Percentiles rank a stretch among this genome's conserved stretches.
phyloP scores from a whole-genome alignment of 2,888 invertebrate species.

The Apodemia zela region DNA sequence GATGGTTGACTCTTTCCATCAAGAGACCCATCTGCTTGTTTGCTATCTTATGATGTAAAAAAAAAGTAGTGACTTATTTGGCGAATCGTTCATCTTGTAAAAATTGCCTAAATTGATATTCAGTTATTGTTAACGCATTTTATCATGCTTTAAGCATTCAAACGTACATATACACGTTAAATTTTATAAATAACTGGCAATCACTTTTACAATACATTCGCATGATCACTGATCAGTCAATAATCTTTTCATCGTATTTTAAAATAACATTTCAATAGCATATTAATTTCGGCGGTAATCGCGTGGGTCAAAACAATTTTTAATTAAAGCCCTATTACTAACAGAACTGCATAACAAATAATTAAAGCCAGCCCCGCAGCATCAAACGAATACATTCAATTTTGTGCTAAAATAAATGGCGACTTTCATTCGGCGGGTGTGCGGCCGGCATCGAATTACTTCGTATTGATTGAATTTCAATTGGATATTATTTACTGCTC shows the following conservation, averaged over 20 bases:
- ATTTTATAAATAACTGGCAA: neutral
- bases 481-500: constrained; percentile 29
- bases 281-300: neutral
- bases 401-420: constrained; percentile 11
- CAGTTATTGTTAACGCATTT: neutral
- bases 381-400: constrained; percentile 13
- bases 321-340: constrained; percentile 13
- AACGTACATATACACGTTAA: neutral
- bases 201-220: too few species aligned
- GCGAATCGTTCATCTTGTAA: neutral
- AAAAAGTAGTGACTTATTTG: too few species aligned
- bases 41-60: too few species aligned
- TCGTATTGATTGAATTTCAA: constrained; percentile 30
- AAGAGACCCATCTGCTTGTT: too few species aligned
- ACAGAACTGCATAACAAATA: constrained; percentile 13
- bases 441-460: constrained; percentile 28
- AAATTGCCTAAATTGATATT: neutral
- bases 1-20: too few species aligned
- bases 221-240: too few species aligned
- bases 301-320: neutral
- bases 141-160: neutral
- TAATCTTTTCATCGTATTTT: neutral
- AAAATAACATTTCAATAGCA: neutral
- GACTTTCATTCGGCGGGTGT: constrained; percentile 14
- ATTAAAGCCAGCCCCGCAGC: neutral